Conservation (phyloP, 2,797 vertebrate genomes). For the Silurus lanzhouensis region DNA sequence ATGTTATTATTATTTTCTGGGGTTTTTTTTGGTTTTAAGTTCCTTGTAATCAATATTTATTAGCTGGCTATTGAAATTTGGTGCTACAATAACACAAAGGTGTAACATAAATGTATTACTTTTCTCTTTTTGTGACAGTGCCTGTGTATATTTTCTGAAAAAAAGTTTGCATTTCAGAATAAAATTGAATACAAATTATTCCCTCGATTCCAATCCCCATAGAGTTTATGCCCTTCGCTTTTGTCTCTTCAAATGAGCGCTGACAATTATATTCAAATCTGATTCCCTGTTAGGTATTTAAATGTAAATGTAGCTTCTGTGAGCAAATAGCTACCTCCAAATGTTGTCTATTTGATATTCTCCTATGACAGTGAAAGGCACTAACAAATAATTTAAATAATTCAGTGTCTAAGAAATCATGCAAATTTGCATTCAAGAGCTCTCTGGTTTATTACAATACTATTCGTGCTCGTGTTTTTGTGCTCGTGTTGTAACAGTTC, state of each 20-base stretch:
- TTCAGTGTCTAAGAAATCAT: constrained; percentile 40
- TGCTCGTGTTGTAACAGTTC: constrained; percentile 16
- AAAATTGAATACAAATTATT: not conserved
- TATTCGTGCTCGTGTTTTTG: constrained; percentile 18
- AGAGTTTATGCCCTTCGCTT: not conserved
- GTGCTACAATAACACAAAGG: not conserved
- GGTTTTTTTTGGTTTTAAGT: not conserved
- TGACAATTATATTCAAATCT: constrained; percentile 7
- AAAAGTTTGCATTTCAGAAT: not conserved
- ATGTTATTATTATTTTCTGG: too few relatives aligned
- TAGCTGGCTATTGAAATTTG: not conserved
- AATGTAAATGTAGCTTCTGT: constrained; percentile 31
- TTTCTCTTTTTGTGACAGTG: not conserved
- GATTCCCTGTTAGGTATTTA: constrained; percentile 1
- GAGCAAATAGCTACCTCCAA: constrained; percentile 30
- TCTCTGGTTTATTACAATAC: constrained; percentile 12
- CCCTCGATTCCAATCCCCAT: not conserved
- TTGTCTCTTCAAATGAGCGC: not conserved
- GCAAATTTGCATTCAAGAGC: constrained; percentile 34
- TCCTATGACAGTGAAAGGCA: constrained; percentile 25
- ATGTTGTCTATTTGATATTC: constrained; percentile 16
- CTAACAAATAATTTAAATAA: constrained; percentile 31
- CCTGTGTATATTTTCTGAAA: not conserved
- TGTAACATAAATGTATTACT: not conserved
- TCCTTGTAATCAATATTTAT: not conserved